Percentiles rank a stretch among this genome's conserved stretches.
Conservation (phyloP, 2,797 vertebrate genomes). For the Mus minutoides region DNA sequence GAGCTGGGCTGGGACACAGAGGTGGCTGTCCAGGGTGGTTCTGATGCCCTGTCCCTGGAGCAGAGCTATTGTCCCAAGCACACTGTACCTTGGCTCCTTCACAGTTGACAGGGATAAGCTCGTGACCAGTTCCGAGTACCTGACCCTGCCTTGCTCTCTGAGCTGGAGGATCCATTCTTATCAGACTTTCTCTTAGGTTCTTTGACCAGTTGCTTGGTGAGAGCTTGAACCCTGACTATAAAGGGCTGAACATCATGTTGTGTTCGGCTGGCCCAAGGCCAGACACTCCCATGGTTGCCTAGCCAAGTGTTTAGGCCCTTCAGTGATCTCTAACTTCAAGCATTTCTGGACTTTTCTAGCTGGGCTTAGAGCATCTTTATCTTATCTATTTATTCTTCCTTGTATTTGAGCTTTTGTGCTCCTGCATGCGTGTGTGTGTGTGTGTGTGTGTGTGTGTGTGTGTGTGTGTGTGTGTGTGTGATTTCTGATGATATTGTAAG, state of each 20-base stretch:
- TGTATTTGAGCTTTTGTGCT: not conserved
- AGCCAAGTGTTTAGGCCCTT: not conserved
- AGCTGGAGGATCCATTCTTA: not conserved
- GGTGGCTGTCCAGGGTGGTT: not conserved
- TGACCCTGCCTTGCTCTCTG: not conserved
- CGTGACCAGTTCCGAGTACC: not conserved
- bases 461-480: not conserved
- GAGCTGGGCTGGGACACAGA: not conserved
- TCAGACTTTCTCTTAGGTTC: not conserved
- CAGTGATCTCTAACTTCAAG: not conserved
- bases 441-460: not conserved
- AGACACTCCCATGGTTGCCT: not conserved
- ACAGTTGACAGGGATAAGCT: not conserved
- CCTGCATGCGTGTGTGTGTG: not conserved
- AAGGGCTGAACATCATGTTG: not conserved
- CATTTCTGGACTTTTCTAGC: not conserved
- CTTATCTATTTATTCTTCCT: constrained; percentile 17
- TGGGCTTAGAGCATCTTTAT: not conserved
- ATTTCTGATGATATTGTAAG: constrained; percentile 11
- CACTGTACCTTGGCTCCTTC: not conserved
- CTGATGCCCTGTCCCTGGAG: not conserved
- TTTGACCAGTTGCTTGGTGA: not conserved
- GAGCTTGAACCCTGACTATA: not conserved
- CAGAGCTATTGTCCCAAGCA: not conserved
- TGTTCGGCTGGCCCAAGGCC: not conserved